phyloP scores from a whole-genome alignment of 2,888 invertebrate species.

The Drosophila nr. fundita region DNA sequence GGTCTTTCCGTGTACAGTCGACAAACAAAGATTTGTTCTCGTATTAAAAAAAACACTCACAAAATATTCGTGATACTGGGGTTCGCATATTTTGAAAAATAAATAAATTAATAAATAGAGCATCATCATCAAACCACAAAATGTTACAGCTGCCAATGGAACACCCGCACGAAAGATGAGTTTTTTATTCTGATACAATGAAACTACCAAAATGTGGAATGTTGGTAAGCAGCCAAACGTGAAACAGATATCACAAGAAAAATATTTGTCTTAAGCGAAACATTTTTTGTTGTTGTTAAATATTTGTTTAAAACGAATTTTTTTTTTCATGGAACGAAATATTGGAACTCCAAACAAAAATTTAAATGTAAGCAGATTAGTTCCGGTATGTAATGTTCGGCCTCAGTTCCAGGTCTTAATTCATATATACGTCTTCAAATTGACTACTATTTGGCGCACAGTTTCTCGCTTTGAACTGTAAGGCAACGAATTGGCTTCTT shows the following conservation, averaged over 20 bases:
- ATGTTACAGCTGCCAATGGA: background rate
- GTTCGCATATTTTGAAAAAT: background rate
- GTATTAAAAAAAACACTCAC: too few species aligned
- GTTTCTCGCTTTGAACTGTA: background rate
- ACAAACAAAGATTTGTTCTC: too few species aligned
- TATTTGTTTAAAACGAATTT: background rate
- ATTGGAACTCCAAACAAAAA: background rate
- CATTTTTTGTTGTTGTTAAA: background rate
- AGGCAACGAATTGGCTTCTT: background rate
- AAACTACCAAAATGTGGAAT: background rate
- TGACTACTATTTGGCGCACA: too few species aligned
- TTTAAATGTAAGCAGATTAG: background rate
- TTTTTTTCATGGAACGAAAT: background rate
- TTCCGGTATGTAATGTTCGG: background rate
- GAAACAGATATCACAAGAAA: background rate
- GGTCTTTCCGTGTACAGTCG: background rate
- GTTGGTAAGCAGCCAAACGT: background rate
- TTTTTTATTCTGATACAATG: too few species aligned
- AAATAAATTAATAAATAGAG: background rate
- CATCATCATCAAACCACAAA: background rate
- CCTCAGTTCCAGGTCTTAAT: background rate
- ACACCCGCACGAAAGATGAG: background rate
- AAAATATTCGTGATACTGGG: too few species aligned
- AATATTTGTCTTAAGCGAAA: conserved; percentile 2
- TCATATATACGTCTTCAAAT: background rate